Percentiles rank a stretch among this genome's conserved stretches.
These are phyloP conservation scores for Drosophila eugracilis DNA, from an alignment of 1,140 invertebrate species.

Conservation along the genomic window DNA sequence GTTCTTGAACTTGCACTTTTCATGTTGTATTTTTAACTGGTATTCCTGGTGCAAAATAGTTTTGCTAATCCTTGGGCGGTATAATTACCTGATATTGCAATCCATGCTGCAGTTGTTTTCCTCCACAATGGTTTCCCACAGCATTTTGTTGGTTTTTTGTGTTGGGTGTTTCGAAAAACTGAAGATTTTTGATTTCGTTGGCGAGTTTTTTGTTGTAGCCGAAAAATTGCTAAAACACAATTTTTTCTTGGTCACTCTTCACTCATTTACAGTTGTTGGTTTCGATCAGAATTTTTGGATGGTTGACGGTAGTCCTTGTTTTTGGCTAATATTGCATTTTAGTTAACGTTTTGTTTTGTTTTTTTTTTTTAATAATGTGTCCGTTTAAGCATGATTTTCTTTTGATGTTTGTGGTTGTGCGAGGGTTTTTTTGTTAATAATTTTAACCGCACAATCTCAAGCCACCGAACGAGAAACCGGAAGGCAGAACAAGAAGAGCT, in stretches of 20 bases:
- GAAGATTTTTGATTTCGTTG: slow-evolving; percentile 19
- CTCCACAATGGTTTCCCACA: slow-evolving; percentile 80
- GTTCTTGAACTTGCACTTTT: slow-evolving; percentile 65
- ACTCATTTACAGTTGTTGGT: slow-evolving; percentile 65
- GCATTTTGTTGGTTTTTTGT: slow-evolving; percentile 67
- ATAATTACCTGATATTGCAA: slow-evolving; percentile 82
- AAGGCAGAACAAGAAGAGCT: slow-evolving; percentile 49
- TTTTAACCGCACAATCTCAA: slow-evolving; percentile 44
- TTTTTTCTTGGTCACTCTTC: slow-evolving; percentile 64
- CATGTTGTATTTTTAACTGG: slow-evolving; percentile 9
- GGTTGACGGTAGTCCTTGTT: slow-evolving; percentile 63
- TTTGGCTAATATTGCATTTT: slow-evolving; percentile 76
- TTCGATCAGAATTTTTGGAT: slow-evolving; percentile 52
- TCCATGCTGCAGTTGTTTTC: slow-evolving; percentile 79
- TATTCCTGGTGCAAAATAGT: slow-evolving; percentile 43
- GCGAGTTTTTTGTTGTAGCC: slow-evolving; percentile 7
- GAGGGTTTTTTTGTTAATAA: slow-evolving; percentile 38
- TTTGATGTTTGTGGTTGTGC: slow-evolving; percentile 47
- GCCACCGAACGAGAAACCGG: slow-evolving; percentile 27
- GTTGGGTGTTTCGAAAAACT: slow-evolving; percentile 24
- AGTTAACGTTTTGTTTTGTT: slow-evolving; percentile 17
- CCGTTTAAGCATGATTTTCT: slow-evolving; percentile 66
- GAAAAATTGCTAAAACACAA: slow-evolving; percentile 84
- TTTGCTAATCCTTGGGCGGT: slow-evolving; percentile 30
- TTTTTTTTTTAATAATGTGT: slow-evolving; percentile 53